phyloP scores from a whole-genome alignment of 2,113 vertebrate genomes.

The Sardina pilchardus region DNA sequence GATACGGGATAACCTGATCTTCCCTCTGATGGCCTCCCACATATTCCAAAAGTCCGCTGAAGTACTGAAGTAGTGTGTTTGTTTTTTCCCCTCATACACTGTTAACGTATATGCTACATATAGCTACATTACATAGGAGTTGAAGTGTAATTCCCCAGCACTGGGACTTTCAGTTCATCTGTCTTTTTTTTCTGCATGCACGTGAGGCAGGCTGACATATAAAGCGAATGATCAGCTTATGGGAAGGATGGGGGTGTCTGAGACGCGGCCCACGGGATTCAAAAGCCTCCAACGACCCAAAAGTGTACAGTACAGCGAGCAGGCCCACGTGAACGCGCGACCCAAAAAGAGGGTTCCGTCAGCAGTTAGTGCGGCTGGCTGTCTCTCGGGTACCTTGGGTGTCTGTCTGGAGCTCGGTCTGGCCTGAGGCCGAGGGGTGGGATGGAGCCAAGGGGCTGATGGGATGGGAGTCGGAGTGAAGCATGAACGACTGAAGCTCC shows the following conservation, averaged over 20 bases:
- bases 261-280: background rate
- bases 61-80: too few species aligned
- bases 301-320: background rate
- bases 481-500: conserved; percentile 78
- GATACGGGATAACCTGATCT: background rate
- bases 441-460: conserved; percentile 83
- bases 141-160: background rate
- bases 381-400: conserved; percentile 77
- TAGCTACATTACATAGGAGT: background rate
- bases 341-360: background rate
- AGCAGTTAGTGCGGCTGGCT: background rate
- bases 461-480: conserved; percentile 83
- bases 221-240: background rate
- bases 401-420: conserved; percentile 83
- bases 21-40: too few species aligned
- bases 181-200: background rate
- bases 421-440: conserved; percentile 66
- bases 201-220: background rate
- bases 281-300: background rate
- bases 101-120: background rate
- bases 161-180: conserved; percentile 1
- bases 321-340: background rate
- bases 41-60: background rate
- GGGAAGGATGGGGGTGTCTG: background rate
- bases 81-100: background rate